Evolutionary conservation across 2,888 invertebrate genomes (phyloP).

Genomic region (Lasioglossum villosulum): DNA sequence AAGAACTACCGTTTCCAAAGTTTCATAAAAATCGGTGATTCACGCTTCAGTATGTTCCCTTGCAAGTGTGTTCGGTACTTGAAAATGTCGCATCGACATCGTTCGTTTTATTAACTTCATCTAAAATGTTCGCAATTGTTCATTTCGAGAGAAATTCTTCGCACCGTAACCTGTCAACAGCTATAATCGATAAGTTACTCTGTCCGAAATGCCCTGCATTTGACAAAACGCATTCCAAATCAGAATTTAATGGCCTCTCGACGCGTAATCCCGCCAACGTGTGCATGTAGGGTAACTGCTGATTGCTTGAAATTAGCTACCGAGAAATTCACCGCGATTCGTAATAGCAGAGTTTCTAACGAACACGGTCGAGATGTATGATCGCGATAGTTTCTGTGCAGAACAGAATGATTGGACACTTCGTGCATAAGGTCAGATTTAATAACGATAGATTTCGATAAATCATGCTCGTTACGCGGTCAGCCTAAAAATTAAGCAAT

Average conservation of each 20-base stretch:
- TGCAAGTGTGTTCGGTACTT: not conserved
- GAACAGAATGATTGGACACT: not conserved
- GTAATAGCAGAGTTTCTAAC: not conserved
- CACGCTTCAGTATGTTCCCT: too few relatives aligned
- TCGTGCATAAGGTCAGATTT: not conserved
- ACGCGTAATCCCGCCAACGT: conserved; percentile 1
- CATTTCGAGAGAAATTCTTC: not conserved
- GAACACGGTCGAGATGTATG: not conserved
- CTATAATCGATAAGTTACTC: not conserved
- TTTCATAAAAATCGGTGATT: too few relatives aligned
- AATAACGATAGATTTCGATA: not conserved
- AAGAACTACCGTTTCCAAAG: too few relatives aligned
- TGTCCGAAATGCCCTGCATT: not conserved
- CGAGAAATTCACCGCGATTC: conserved; percentile 20
- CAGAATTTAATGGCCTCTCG: conserved; percentile 11
- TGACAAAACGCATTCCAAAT: not conserved
- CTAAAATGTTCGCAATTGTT: not conserved
- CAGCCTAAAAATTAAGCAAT: not conserved
- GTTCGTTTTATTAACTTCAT: not conserved
- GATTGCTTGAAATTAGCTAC: conserved; percentile 26
- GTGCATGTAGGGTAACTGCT: conserved; percentile 11
- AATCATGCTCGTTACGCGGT: not conserved
- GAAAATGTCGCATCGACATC: not conserved
- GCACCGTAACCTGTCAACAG: not conserved
- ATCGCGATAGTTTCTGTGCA: not conserved